Conservation (phyloP, 2,113 vertebrate species). For the pig (Sus scrofa) region DNA sequence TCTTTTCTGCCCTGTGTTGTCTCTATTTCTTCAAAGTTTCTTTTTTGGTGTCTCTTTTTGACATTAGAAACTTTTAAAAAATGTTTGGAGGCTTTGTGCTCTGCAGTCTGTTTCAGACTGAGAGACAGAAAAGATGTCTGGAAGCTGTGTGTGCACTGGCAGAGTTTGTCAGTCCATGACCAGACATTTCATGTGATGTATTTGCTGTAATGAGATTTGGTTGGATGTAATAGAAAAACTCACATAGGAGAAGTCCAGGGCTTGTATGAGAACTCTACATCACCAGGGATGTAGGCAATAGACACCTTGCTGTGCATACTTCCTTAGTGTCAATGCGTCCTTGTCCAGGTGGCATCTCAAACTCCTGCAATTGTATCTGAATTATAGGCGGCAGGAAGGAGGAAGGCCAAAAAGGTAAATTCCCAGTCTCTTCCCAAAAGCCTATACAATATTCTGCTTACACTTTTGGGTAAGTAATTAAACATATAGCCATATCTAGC, state of each 20-base stretch:
- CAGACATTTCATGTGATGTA: background rate
- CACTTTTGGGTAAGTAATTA: background rate
- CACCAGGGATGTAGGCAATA: background rate
- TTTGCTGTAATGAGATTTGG: background rate
- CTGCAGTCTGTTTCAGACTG: background rate
- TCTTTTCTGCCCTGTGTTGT: background rate
- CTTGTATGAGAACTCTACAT: fast-evolving
- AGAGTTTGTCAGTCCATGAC: background rate
- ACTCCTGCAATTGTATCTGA: background rate
- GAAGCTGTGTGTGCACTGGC: background rate
- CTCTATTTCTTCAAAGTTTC: conserved; percentile 21
- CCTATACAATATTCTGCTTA: background rate
- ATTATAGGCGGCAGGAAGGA: background rate
- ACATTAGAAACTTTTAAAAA: background rate
- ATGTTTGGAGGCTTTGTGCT: background rate
- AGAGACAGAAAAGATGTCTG: background rate
- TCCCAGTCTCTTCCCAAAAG: background rate
- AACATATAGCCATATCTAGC: background rate
- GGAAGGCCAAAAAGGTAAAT: background rate
- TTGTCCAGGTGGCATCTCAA: background rate
- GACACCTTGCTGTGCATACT: background rate
- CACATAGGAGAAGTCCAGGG: background rate
- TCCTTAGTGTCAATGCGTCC: too few species aligned
- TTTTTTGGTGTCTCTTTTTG: background rate
- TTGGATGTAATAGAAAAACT: background rate